Evolutionary conservation across 2,797 vertebrate species (phyloP), one percentile per base, ranked within the genome.

Genomic region (Gambusia yucatana): DNA sequence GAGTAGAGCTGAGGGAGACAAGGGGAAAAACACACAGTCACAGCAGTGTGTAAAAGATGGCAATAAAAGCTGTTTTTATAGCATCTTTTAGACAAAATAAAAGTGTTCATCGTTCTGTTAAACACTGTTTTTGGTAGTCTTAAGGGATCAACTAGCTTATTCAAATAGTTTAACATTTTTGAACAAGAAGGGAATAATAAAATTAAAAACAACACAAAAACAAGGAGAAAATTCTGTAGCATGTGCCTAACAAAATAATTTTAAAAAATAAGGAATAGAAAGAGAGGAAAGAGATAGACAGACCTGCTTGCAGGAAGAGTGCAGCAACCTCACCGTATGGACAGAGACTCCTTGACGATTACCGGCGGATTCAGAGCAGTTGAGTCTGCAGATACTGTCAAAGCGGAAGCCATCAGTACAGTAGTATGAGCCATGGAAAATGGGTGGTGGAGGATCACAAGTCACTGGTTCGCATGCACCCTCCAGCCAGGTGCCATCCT

Each of bases 391-490:
- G 87, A 97, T 96, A 0, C 98, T 99, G 94, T 98, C 98, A 84
- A 98, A 99, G 91, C 94, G 97, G 94, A 99, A 99, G 86, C 96
- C 97, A 0, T 98, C 96, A 0, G 96, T 98, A 84, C 98, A 99
- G 87, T 97, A 96, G 92, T 98, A 99, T 59, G 98, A 95, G 69
- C 97, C 98, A 0, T 98, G 97, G 91, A 99, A 99, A 84, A 98
- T 97, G 25, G 97, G 92, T 0, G 97, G 97, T 0, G 97, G 98
- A 1, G 98, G 93, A 44, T 97, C 97, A 6, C 98, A 99, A 46
- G 97, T 99, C 80, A 99, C 98, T 0, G 98, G 98, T 83, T 98
- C 96, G 0, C 98, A 99, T 1, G 96, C 94, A 0, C 96, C 97
- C 0, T 97, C 96, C 47, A 98, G 94, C 98, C 98, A 99, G 48